phyloP scores from a whole-genome alignment of 2,113 vertebrate species.

The Raja brachyura region DNA sequence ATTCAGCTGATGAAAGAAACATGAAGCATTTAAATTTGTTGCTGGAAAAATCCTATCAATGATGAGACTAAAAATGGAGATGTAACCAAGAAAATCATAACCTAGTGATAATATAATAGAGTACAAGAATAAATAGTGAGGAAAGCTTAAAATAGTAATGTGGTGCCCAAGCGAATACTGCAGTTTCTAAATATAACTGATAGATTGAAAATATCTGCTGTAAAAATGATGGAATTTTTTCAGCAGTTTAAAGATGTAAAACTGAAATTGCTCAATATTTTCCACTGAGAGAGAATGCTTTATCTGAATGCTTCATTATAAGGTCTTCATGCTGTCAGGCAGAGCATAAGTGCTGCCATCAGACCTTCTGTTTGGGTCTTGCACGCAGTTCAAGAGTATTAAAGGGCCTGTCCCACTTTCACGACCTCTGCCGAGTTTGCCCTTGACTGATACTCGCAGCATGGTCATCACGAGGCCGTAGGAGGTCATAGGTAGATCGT shows the following conservation, averaged over 20 bases:
- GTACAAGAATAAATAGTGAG: not conserved
- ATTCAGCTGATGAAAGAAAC: not conserved
- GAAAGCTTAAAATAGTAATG: not conserved
- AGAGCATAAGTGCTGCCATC: not conserved
- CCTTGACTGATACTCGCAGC: too few species aligned
- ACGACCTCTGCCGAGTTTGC: too few species aligned
- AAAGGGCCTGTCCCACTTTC: too few species aligned
- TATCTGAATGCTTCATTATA: not conserved
- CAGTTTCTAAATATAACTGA: not conserved
- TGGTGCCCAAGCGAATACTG: not conserved
- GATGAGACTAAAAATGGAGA: not conserved
- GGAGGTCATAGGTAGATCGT: too few species aligned
- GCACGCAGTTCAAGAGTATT: not conserved
- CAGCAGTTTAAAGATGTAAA: not conserved
- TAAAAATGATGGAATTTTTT: not conserved
- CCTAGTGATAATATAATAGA: not conserved
- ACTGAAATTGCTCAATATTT: not conserved
- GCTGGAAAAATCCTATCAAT: not conserved
- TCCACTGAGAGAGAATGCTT: not conserved
- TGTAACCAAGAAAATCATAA: not conserved
- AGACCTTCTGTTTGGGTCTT: not conserved
- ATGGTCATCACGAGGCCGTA: too few species aligned
- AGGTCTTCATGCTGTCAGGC: not conserved
- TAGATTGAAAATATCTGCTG: not conserved
- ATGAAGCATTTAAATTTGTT: not conserved